phyloP scores from a whole-genome alignment of 2,888 invertebrate species.

The Agrochola lota region DNA sequence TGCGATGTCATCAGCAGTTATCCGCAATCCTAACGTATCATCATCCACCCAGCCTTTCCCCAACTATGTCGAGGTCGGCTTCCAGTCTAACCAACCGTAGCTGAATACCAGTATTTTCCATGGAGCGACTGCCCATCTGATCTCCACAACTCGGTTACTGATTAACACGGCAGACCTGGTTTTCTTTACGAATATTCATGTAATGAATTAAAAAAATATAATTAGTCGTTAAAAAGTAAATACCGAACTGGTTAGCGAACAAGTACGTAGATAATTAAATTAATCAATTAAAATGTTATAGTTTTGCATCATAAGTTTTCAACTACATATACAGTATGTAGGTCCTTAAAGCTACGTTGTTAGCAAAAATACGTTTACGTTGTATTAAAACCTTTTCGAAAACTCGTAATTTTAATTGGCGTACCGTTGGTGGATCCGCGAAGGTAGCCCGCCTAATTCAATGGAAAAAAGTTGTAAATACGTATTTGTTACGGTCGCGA shows the following conservation, averaged over 20 bases:
- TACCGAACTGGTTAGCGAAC: neutral
- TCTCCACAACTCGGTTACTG: neutral
- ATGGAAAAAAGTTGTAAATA: too few species aligned
- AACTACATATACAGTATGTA: neutral
- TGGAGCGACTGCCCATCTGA: neutral
- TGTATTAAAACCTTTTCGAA: too few species aligned
- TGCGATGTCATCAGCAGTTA: neutral
- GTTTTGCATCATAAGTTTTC: neutral
- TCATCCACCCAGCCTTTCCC: neutral
- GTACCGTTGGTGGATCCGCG: too few species aligned
- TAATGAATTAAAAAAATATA: neutral
- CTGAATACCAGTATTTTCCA: neutral
- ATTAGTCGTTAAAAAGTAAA: slow-evolving; percentile 8
- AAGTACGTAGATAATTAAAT: neutral
- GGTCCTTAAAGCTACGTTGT: too few species aligned
- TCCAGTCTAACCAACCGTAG: neutral
- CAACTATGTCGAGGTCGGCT: neutral
- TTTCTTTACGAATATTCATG: neutral
- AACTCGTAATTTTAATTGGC: too few species aligned
- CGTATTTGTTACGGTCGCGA: too few species aligned
- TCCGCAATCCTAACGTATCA: neutral
- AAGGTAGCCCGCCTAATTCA: too few species aligned
- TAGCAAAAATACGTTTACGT: too few species aligned
- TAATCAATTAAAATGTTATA: slow-evolving; percentile 19
- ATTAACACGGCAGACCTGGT: too few species aligned